A percentile compares a stretch with the other conserved stretches of the same genome.
Conservation (phyloP, 2,888 invertebrate species). For the Cephus sareptanus region DNA sequence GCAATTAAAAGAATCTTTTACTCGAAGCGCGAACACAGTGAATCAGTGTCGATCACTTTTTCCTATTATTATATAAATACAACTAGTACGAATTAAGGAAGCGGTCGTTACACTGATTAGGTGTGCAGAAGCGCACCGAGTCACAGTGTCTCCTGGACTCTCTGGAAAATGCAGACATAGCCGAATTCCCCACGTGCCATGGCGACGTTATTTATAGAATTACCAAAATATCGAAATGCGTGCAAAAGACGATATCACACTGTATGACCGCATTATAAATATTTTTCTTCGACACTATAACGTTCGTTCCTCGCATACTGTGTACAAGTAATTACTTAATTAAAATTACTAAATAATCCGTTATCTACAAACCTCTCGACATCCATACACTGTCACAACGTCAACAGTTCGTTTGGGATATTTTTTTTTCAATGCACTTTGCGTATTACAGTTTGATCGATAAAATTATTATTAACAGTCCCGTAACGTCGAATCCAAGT, state of each 20-base stretch:
- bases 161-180: background rate
- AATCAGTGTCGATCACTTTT: background rate
- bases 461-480: background rate
- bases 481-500: background rate
- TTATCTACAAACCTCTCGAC: conserved; percentile 47
- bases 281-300: background rate
- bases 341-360: background rate
- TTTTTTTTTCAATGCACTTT: background rate
- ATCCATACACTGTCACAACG: conserved; percentile 47
- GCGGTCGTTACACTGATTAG: background rate
- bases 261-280: background rate
- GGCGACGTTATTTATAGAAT: background rate
- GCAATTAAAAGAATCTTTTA: background rate
- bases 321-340: background rate
- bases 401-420: background rate
- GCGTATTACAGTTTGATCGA: background rate
- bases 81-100: background rate
- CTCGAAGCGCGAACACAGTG: background rate
- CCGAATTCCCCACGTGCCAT: background rate
- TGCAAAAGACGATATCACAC: background rate
- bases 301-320: background rate
- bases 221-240: background rate
- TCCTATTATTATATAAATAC: background rate
- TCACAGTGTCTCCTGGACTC: background rate
- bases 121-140: background rate